A percentile compares a stretch with the other conserved stretches of the same genome.
These are phyloP conservation scores for Cygnus buccinator DNA, from an alignment of 2,113 vertebrate species.

Conservation along the genomic window DNA sequence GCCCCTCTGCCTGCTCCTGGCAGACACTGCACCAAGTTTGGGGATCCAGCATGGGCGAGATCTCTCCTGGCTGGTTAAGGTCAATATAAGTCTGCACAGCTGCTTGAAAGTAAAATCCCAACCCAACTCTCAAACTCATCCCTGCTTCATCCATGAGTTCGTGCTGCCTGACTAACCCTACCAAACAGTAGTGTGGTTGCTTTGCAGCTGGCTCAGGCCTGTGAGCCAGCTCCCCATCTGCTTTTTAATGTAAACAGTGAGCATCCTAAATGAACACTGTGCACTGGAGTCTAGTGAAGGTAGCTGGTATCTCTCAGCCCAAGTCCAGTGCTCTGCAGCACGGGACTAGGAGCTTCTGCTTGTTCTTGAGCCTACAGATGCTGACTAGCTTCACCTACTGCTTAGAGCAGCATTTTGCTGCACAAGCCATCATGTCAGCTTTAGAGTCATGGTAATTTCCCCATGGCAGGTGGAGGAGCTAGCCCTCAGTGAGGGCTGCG, in stretches of 20 bases:
- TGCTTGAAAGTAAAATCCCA: not conserved
- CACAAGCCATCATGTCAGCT: not conserved
- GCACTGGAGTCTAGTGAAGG: not conserved
- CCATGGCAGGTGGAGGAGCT: not conserved
- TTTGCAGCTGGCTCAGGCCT: not conserved
- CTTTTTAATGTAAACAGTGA: not conserved
- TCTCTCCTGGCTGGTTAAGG: not conserved
- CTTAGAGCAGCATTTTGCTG: not conserved
- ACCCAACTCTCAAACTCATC: not conserved
- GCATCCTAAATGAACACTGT: not conserved
- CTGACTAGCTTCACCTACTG: not conserved
- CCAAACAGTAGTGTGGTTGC: rapidly evolving
- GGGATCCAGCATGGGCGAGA: not conserved
- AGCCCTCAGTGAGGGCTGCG: not conserved
- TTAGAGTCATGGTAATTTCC: not conserved
- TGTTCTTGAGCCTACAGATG: not conserved
- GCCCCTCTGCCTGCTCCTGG: not conserved
- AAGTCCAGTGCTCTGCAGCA: rapidly evolving
- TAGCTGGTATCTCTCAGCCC: not conserved
- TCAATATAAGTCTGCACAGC: not conserved
- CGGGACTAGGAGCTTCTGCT: not conserved
- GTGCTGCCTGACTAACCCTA: not conserved
- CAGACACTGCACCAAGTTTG: not conserved
- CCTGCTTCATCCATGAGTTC: not conserved
- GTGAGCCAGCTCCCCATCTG: not conserved